phyloP scores from a whole-genome alignment of 2,888 invertebrate species.

The Oxytorus armatus region DNA sequence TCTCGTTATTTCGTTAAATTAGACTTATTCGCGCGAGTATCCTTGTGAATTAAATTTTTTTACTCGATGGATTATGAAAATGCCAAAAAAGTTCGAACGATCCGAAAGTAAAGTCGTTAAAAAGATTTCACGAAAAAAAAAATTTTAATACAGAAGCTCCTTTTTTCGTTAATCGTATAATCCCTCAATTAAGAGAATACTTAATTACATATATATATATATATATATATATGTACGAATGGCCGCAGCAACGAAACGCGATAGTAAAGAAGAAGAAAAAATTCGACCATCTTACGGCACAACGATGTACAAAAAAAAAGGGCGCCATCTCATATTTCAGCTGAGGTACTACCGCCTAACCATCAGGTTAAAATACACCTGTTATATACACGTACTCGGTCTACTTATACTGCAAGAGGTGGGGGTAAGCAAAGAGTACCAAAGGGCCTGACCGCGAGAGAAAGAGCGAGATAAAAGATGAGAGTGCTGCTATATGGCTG shows the following conservation, averaged over 20 bases:
- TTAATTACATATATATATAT: too few relatives aligned
- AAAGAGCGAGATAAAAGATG: conserved; percentile 6
- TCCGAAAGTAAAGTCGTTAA: too few relatives aligned
- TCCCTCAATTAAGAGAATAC: neutral
- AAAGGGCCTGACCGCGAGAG: conserved; percentile 34
- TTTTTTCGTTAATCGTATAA: neutral
- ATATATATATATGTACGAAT: too few relatives aligned
- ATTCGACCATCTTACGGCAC: neutral
- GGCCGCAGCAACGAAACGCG: neutral
- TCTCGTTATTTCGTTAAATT: neutral
- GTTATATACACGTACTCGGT: conserved; percentile 2
- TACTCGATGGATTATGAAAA: too few relatives aligned
- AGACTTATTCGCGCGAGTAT: too few relatives aligned
- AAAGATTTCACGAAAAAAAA: too few relatives aligned
- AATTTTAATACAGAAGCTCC: neutral
- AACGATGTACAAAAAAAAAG: conserved; percentile 27
- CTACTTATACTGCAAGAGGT: conserved; percentile 13
- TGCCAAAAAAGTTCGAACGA: too few relatives aligned
- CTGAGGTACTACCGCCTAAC: conserved; percentile 18
- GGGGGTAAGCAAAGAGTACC: conserved; percentile 38
- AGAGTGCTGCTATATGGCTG: conserved; percentile 22
- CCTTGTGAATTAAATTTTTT: too few relatives aligned
- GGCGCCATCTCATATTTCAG: conserved; percentile 17
- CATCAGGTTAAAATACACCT: conserved; percentile 16
- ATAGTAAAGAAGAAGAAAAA: conserved; percentile 8